phyloP scores from a whole-genome alignment of 2,888 invertebrate species.

The Macrophya alboannulata region DNA sequence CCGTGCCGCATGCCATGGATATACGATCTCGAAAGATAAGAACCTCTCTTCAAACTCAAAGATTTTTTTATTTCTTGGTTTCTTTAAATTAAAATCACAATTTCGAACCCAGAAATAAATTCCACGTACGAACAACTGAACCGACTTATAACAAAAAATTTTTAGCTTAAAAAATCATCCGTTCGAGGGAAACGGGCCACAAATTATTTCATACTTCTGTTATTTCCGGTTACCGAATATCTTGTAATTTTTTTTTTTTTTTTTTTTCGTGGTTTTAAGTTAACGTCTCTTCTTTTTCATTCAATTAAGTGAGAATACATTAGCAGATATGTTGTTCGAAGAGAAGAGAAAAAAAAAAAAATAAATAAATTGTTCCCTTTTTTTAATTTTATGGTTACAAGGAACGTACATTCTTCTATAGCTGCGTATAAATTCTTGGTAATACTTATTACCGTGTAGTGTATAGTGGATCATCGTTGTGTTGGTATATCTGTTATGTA shows the following conservation, averaged over 20 bases:
- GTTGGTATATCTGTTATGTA: background rate
- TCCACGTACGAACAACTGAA: too few relatives aligned
- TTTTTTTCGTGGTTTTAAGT: background rate
- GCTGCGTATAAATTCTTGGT: constrained; percentile 12
- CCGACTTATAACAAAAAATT: too few relatives aligned
- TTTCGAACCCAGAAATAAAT: background rate
- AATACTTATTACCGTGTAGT: background rate
- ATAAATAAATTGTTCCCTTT: background rate
- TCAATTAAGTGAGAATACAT: background rate
- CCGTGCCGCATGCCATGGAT: background rate
- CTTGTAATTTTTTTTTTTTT: background rate
- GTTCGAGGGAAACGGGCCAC: too few relatives aligned
- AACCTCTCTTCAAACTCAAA: background rate
- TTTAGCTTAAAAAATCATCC: too few relatives aligned
- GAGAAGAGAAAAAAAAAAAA: background rate
- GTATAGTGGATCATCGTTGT: background rate
- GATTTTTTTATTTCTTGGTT: too few relatives aligned
- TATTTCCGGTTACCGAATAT: background rate
- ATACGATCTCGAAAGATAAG: background rate
- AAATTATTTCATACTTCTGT: background rate
- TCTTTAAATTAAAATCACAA: background rate
- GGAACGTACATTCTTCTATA: background rate
- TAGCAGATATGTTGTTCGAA: background rate
- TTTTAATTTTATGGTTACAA: background rate
- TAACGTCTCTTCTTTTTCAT: background rate